Percentiles rank a stretch among this genome's conserved stretches.
Conservation (phyloP, 2,888 invertebrate genomes). For the Tetragnatha montana region DNA sequence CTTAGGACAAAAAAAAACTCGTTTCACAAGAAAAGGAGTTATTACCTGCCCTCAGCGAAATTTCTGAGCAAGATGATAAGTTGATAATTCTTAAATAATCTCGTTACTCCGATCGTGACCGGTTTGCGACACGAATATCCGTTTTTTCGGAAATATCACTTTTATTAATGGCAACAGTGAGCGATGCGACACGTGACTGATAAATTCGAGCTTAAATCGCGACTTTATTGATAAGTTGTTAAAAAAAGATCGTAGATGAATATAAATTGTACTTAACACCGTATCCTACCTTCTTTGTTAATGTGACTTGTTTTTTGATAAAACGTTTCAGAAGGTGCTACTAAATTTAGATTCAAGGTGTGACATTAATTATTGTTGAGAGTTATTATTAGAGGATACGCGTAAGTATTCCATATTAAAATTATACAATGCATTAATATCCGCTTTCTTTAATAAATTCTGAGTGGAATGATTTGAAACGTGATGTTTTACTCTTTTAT, state of each 20-base stretch:
- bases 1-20: neutral
- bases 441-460: too few species aligned
- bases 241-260: neutral
- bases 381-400: too few species aligned
- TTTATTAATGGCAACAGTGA: slow-evolving; percentile 32
- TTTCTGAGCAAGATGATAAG: slow-evolving; percentile 47
- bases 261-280: neutral
- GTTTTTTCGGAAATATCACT: slow-evolving; percentile 29
- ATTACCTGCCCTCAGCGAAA: slow-evolving; percentile 13
- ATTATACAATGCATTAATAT: too few species aligned
- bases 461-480: too few species aligned
- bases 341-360: too few species aligned
- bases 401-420: too few species aligned
- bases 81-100: slow-evolving; percentile 64
- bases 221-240: slow-evolving; percentile 2
- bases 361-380: too few species aligned
- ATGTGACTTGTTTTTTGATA: too few species aligned
- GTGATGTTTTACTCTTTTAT: too few species aligned
- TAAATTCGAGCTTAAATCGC: slow-evolving; percentile 3
- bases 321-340: too few species aligned
- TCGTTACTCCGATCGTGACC: slow-evolving; percentile 56
- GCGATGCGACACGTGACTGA: slow-evolving; percentile 22
- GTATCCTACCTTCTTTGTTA: too few species aligned
- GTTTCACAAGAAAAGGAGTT: neutral
- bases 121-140: slow-evolving; percentile 55